Evolutionary conservation across 1,140 invertebrate genomes (phyloP).

Genomic region (Euwallacea fornicatus): DNA sequence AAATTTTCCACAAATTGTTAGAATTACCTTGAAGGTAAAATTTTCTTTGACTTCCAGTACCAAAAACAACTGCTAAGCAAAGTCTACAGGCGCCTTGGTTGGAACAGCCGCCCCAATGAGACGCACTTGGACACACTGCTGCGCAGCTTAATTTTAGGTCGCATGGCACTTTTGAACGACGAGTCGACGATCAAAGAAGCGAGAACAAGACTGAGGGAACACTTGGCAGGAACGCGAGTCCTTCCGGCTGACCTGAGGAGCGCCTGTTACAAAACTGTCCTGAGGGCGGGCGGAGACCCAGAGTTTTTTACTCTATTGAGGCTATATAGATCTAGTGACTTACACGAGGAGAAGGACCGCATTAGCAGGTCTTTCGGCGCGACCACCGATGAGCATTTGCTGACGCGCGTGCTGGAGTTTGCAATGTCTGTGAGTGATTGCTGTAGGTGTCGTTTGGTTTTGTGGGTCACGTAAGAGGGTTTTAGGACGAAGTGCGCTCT

Average conservation of each 20-base stretch:
- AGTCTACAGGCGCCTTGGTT: constrained; percentile 74
- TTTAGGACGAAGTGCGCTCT: constrained; percentile 81
- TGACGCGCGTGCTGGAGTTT: constrained; percentile 83
- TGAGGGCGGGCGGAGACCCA: constrained; percentile 68
- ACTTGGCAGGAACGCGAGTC: constrained; percentile 57
- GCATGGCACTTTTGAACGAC: constrained; percentile 81
- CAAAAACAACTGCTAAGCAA: constrained; percentile 69
- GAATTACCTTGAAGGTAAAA: not conserved
- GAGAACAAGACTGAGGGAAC: constrained; percentile 69
- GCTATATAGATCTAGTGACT: constrained; percentile 81
- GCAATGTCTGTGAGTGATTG: constrained; percentile 74
- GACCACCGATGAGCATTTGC: constrained; percentile 68
- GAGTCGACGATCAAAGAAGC: constrained; percentile 75
- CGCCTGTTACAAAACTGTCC: constrained; percentile 83
- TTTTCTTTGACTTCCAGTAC: constrained; percentile 55
- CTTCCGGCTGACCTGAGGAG: constrained; percentile 87
- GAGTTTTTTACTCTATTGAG: constrained; percentile 79
- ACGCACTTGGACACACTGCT: constrained; percentile 84
- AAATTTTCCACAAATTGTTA: not conserved
- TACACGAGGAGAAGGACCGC: constrained; percentile 91
- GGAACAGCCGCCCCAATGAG: constrained; percentile 73
- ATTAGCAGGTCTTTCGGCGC: constrained; percentile 81
- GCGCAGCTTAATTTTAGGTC: constrained; percentile 77
- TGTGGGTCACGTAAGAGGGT: constrained; percentile 2
- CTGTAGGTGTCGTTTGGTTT: not conserved